These are phyloP conservation scores for Drosophila miranda DNA, from an alignment of 1,140 invertebrate species.

Conservation along the genomic window DNA sequence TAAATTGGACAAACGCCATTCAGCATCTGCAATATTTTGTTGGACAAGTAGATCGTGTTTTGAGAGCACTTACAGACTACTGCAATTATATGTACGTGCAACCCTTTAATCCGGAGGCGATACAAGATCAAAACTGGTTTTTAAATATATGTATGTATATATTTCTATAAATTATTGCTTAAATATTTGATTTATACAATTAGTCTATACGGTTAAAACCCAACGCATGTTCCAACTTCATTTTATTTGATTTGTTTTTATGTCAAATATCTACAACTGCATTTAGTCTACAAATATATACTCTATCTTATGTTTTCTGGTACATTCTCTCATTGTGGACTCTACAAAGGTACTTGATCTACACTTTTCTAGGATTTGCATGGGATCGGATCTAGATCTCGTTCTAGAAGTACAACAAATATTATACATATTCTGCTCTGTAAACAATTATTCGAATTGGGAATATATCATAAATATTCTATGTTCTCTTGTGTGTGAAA, in stretches of 20 bases:
- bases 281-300: constrained; percentile 40
- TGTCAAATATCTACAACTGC: constrained; percentile 46
- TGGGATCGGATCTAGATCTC: constrained; percentile 1
- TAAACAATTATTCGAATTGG: constrained; percentile 55
- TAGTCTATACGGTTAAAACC: constrained; percentile 58
- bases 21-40: constrained; percentile 5
- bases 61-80: background rate
- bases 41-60: too few relatives aligned
- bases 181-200: constrained; percentile 74
- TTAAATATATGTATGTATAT: constrained; percentile 49
- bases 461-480: constrained; percentile 39
- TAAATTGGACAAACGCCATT: background rate
- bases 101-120: too few relatives aligned
- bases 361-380: constrained; percentile 3
- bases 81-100: too few relatives aligned
- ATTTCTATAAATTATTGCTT: constrained; percentile 76
- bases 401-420: constrained; percentile 35
- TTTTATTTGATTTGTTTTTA: constrained; percentile 17
- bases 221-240: constrained; percentile 29
- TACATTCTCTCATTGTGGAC: constrained; percentile 15
- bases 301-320: constrained; percentile 14
- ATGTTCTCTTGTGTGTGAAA: constrained; percentile 33
- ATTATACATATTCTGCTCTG: constrained; percentile 2
- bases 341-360: constrained; percentile 43
- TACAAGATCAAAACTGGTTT: constrained; percentile 14